A percentile compares a stretch with the other conserved stretches of the same genome.
phyloP scores from a whole-genome alignment of 2,888 invertebrate genomes.

The Helicoverpa assulta region DNA sequence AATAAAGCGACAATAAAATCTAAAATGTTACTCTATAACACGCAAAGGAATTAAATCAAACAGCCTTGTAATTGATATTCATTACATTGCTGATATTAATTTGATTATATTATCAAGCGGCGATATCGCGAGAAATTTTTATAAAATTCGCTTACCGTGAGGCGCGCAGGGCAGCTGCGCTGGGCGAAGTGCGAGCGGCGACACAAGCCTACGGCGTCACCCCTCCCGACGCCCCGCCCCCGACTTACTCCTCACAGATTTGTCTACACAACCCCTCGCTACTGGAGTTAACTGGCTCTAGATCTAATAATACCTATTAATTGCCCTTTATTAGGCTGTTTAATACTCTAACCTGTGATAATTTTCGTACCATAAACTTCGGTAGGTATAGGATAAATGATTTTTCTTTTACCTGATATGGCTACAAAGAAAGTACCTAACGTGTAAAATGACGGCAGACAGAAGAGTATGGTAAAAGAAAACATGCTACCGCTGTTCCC shows the following conservation, averaged over 20 bases:
- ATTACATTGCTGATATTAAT: constrained; percentile 46
- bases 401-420: no score
- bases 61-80: constrained; percentile 51
- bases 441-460: no score
- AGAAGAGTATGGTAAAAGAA: no score
- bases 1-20: constrained; percentile 32
- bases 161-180: constrained; percentile 81
- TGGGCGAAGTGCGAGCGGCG: constrained; percentile 77
- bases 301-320: constrained; percentile 69
- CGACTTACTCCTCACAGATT: constrained; percentile 77
- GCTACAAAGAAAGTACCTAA: no score
- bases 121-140: constrained; percentile 60
- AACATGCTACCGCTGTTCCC: no score
- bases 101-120: constrained; percentile 47
- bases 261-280: constrained; percentile 77
- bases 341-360: constrained; percentile 24
- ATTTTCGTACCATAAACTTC: constrained; percentile 31
- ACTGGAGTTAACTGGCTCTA: constrained; percentile 70
- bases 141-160: constrained; percentile 64
- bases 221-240: constrained; percentile 72
- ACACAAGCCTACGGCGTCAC: constrained; percentile 76
- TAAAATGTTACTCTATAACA: constrained; percentile 44
- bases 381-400: background rate
- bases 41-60: constrained; percentile 58
- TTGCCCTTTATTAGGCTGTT: constrained; percentile 50